A percentile compares a stretch with the other conserved stretches of the same genome.
These are phyloP conservation scores for Campylorhamphus procurvoides DNA, from an alignment of 2,113 vertebrate genomes.

Conservation along the genomic window DNA sequence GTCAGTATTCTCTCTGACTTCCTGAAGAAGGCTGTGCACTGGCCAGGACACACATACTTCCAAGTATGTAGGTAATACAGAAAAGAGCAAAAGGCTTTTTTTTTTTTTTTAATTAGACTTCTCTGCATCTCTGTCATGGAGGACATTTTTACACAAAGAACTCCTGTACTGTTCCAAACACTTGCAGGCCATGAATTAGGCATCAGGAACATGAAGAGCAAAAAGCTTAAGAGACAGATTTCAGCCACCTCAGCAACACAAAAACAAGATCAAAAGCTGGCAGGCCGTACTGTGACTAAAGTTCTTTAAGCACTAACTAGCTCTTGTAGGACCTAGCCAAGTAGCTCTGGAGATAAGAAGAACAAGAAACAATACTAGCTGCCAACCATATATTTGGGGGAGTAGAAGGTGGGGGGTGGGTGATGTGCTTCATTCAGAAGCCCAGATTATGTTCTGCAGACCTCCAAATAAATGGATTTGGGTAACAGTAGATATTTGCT, in stretches of 20 bases:
- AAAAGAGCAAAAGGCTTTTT: neutral
- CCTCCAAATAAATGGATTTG: neutral
- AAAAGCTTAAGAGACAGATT: neutral
- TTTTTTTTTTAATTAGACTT: neutral
- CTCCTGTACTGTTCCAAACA: neutral
- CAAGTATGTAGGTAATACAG: constrained; percentile 66
- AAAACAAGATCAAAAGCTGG: neutral
- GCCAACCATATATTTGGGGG: neutral
- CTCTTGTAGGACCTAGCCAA: neutral
- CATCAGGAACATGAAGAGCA: neutral
- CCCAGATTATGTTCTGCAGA: neutral
- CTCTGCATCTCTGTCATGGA: neutral
- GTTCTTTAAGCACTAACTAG: neutral
- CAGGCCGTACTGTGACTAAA: neutral
- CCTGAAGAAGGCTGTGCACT: constrained; percentile 62
- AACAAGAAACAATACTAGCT: neutral
- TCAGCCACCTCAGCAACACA: neutral
- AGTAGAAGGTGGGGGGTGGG: neutral
- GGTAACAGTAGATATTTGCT: neutral
- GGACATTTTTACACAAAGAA: neutral
- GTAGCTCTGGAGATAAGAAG: neutral
- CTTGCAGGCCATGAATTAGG: neutral
- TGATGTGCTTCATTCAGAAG: neutral
- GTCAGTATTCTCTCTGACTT: constrained; percentile 59
- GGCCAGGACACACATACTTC: constrained; percentile 73